Evolutionary conservation across 2,113 vertebrate species (phyloP).

Genomic region (Dipodomys merriami): DNA sequence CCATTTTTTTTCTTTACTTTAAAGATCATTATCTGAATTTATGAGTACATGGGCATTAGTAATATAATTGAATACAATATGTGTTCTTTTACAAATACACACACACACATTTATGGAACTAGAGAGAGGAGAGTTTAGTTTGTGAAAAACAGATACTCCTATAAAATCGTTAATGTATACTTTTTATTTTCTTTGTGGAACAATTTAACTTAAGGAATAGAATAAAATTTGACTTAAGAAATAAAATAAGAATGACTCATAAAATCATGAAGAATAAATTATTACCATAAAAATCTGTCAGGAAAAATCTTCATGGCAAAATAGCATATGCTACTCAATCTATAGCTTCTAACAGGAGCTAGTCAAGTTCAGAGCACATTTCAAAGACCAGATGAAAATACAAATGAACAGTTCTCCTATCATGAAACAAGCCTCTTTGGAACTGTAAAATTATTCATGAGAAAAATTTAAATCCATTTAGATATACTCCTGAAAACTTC

Average conservation of each 20-base stretch:
- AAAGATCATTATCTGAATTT: not conserved
- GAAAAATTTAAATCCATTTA: slow-evolving; percentile 55
- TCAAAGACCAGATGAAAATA: slow-evolving; percentile 69
- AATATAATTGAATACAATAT: not conserved
- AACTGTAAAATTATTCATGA: slow-evolving; percentile 63
- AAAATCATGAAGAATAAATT: not conserved
- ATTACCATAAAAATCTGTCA: not conserved
- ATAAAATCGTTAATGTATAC: not conserved
- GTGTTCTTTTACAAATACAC: too few species aligned
- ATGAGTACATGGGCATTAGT: not conserved
- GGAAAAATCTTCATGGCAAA: not conserved
- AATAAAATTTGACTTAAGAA: not conserved
- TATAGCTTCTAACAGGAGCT: slow-evolving; percentile 39
- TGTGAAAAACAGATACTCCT: not conserved
- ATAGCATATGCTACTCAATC: not conserved
- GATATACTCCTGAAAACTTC: slow-evolving; percentile 64
- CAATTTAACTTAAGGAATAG: not conserved
- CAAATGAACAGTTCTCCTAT: slow-evolving; percentile 52
- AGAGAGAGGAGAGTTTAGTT: not conserved
- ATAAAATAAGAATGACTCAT: not conserved
- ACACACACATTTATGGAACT: too few species aligned
- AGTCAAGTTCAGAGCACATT: slow-evolving; percentile 37
- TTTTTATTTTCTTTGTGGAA: not conserved
- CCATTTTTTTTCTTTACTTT: not conserved
- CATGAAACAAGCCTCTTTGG: slow-evolving; percentile 37